A percentile compares a stretch with the other conserved stretches of the same genome.
phyloP scores from a whole-genome alignment of 2,797 vertebrate genomes.

The Orientallactaga sibirica region DNA sequence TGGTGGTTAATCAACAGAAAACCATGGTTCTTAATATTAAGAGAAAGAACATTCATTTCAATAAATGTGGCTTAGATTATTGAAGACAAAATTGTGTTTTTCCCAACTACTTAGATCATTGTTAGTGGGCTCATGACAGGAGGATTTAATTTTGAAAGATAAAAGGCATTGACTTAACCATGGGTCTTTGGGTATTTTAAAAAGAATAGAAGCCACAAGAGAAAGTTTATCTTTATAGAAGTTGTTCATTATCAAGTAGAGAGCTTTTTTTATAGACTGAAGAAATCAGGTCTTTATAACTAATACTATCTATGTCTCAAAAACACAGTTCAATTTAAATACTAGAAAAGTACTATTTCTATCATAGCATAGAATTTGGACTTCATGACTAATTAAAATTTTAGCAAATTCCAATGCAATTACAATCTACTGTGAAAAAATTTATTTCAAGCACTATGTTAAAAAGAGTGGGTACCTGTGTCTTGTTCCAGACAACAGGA shows the following conservation, averaged over 20 bases:
- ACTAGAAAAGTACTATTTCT: not conserved
- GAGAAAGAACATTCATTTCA: slow-evolving; percentile 5
- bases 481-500: too few relatives aligned
- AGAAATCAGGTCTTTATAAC: not conserved
- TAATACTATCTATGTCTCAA: slow-evolving; percentile 7
- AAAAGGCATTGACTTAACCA: not conserved
- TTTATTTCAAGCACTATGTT: not conserved
- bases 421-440: not conserved
- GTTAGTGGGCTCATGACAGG: slow-evolving; percentile 27
- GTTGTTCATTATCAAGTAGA: slow-evolving; percentile 20
- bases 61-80: slow-evolving; percentile 46
- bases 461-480: too few relatives aligned
- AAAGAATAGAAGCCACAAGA: not conserved
- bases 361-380: not conserved
- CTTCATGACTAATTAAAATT: slow-evolving; percentile 5
- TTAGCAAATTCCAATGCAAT: not conserved
- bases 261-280: not conserved
- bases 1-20: slow-evolving; percentile 58
- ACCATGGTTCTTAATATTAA: not conserved
- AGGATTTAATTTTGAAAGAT: slow-evolving; percentile 52
- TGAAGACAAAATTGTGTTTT: slow-evolving; percentile 59
- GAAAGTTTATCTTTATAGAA: slow-evolving; percentile 38
- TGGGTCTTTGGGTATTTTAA: not conserved
- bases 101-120: slow-evolving; percentile 29
- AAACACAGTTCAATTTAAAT: not conserved